phyloP scores from a whole-genome alignment of 2,888 invertebrate genomes.

The Nipponacmea schrenckii region DNA sequence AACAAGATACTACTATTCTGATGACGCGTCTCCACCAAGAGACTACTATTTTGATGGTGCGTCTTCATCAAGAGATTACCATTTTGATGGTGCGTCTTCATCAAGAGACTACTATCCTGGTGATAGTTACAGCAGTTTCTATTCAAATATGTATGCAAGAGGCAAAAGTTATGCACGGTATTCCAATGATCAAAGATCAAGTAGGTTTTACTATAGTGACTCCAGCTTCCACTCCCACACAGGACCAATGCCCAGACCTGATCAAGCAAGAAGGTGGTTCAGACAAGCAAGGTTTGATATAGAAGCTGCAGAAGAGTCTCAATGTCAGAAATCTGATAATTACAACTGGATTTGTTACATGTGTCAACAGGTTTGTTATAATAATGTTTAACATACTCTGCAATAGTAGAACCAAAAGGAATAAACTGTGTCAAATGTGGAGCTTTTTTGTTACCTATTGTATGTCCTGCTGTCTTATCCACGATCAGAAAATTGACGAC shows the following conservation, averaged over 20 bases:
- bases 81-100: background rate
- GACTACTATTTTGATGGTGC: background rate
- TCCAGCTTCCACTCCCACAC: background rate
- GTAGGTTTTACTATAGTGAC: background rate
- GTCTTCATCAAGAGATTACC: too few species aligned
- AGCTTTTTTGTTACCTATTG: too few species aligned
- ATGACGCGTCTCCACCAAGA: background rate
- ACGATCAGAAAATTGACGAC: too few species aligned
- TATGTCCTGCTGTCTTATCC: too few species aligned
- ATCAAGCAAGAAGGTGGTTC: conserved; percentile 18
- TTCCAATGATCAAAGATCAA: background rate
- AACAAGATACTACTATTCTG: background rate
- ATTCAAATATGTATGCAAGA: conserved; percentile 4
- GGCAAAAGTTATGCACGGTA: conserved; percentile 9
- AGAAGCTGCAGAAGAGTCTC: conserved; percentile 1
- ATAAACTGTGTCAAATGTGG: too few species aligned
- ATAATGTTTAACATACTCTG: too few species aligned
- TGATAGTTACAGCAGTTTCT: background rate
- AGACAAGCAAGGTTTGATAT: conserved; percentile 15
- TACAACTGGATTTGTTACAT: conserved; percentile 21
- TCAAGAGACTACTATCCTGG: background rate
- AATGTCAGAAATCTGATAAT: background rate
- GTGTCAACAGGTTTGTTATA: conserved; percentile 14
- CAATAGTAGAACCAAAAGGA: too few species aligned
- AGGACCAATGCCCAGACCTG: conserved; percentile 9